Percentiles rank a stretch among this genome's conserved stretches.
These are phyloP conservation scores for Pseudopodoces humilis DNA, from an alignment of 2,113 vertebrate genomes.

Conservation along the genomic window DNA sequence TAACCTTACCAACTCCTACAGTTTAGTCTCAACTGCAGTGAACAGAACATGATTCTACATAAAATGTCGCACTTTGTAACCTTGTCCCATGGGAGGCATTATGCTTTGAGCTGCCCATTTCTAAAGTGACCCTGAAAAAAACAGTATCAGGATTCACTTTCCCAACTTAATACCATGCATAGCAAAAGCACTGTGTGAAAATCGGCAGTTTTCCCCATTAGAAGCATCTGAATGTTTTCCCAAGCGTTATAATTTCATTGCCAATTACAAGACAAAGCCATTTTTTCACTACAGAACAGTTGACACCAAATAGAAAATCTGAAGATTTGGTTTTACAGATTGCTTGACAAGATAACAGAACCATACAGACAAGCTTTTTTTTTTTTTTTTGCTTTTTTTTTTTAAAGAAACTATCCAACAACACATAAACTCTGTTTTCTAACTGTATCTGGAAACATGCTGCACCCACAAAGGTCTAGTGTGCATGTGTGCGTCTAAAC, in stretches of 20 bases:
- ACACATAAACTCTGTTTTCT: slow-evolving; percentile 66
- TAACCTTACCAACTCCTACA: slow-evolving; percentile 43
- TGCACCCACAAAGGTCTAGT: slow-evolving; percentile 46
- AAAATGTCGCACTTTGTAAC: slow-evolving; percentile 70
- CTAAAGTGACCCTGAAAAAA: slow-evolving; percentile 68
- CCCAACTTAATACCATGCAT: slow-evolving; percentile 76
- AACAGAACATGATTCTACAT: slow-evolving; percentile 11
- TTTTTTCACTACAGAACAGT: slow-evolving; percentile 72
- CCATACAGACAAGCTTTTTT: slow-evolving; percentile 43
- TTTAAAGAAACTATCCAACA: slow-evolving; percentile 20
- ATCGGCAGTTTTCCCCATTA: slow-evolving; percentile 70
- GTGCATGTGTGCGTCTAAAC: slow-evolving; percentile 9
- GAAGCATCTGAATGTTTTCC: slow-evolving; percentile 75
- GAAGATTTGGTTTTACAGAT: slow-evolving; percentile 71
- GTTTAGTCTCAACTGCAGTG: not conserved
- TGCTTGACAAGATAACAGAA: slow-evolving; percentile 53
- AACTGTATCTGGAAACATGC: slow-evolving; percentile 67
- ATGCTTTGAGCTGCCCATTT: slow-evolving; percentile 74
- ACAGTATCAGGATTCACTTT: slow-evolving; percentile 59
- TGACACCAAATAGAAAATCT: slow-evolving; percentile 72
- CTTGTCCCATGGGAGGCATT: slow-evolving; percentile 77
- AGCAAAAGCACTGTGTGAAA: slow-evolving; percentile 79
- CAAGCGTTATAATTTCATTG: slow-evolving; percentile 72
- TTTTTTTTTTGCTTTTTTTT: not conserved
- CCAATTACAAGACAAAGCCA: slow-evolving; percentile 75